phyloP scores from a whole-genome alignment of 2,888 invertebrate species.

The Matsumyia berberina region DNA sequence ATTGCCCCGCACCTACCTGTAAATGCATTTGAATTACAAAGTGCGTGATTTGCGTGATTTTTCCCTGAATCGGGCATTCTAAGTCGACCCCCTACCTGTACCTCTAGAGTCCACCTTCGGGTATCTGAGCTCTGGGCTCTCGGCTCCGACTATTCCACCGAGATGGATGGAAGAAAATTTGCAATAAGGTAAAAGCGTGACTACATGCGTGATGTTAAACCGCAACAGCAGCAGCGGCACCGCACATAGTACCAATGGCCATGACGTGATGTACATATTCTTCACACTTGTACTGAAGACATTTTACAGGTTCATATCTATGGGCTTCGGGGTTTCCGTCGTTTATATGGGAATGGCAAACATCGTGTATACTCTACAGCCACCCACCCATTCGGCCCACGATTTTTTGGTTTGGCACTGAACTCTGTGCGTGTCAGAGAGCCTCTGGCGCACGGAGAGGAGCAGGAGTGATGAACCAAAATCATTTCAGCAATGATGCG shows the following conservation, averaged over 20 bases:
- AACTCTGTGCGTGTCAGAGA: conserved; percentile 66
- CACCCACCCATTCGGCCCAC: conserved; percentile 75
- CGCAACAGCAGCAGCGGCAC: conserved; percentile 28
- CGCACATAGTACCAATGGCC: conserved; percentile 49
- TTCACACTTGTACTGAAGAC: conserved; percentile 68
- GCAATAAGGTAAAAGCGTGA: conserved; percentile 72
- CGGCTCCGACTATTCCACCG: conserved; percentile 50
- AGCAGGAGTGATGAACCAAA: conserved; percentile 57
- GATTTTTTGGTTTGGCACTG: conserved; percentile 34
- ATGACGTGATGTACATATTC: conserved; percentile 72
- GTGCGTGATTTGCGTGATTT: conserved; percentile 76
- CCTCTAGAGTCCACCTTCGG: not conserved
- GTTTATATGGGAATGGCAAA: conserved; percentile 58
- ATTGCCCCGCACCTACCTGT: not conserved
- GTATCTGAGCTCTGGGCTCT: too few relatives aligned
- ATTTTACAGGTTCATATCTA: conserved; percentile 62
- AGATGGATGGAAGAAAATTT: conserved; percentile 57
- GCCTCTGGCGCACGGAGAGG: conserved; percentile 48
- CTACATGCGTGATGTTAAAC: conserved; percentile 72
- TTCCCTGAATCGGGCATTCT: conserved; percentile 70
- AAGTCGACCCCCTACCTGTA: conserved; percentile 65
- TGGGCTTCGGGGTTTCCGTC: conserved; percentile 39
- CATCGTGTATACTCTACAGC: conserved; percentile 38
- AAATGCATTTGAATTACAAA: conserved; percentile 74
- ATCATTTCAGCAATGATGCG: conserved; percentile 70